A percentile compares a stretch with the other conserved stretches of the same genome.
Evolutionary conservation across 2,888 invertebrate species (phyloP).

Genomic region (Luperina nickerlii): DNA sequence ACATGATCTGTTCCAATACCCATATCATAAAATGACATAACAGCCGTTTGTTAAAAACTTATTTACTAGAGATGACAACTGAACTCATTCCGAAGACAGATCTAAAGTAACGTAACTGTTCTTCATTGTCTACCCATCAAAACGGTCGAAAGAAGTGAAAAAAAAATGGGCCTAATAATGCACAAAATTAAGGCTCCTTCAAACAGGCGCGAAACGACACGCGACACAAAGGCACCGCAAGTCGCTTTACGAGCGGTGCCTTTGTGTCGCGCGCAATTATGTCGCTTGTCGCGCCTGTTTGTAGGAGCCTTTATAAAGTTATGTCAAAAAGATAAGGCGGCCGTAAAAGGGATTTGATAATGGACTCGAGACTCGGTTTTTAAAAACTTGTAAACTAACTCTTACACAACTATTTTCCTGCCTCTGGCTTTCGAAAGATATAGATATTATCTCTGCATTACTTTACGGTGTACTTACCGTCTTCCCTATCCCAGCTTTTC

Average conservation of each 20-base stretch:
- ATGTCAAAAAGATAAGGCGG: conserved; percentile 49
- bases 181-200: too few relatives aligned
- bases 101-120: conserved; percentile 35
- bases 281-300: too few relatives aligned
- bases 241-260: too few relatives aligned
- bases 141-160: conserved; percentile 34
- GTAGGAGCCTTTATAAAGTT: too few relatives aligned
- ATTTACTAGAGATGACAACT: conserved; percentile 31
- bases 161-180: conserved; percentile 47
- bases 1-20: conserved; percentile 36
- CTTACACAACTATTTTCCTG: conserved; percentile 30
- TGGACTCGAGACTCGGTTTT: conserved; percentile 34
- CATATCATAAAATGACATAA: conserved; percentile 29
- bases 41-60: neutral
- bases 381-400: conserved; percentile 30
- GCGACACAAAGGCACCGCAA: too few relatives aligned
- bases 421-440: conserved; percentile 27
- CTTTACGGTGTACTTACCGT: conserved; percentile 10
- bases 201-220: too few relatives aligned
- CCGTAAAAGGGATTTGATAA: conserved; percentile 47
- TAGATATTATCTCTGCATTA: conserved; percentile 31
- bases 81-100: conserved; percentile 35
- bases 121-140: conserved; percentile 18
- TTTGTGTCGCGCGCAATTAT: too few relatives aligned
- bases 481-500: conserved; percentile 11